phyloP scores from a whole-genome alignment of 1,140 invertebrate species.

The Bombus waltoni region DNA sequence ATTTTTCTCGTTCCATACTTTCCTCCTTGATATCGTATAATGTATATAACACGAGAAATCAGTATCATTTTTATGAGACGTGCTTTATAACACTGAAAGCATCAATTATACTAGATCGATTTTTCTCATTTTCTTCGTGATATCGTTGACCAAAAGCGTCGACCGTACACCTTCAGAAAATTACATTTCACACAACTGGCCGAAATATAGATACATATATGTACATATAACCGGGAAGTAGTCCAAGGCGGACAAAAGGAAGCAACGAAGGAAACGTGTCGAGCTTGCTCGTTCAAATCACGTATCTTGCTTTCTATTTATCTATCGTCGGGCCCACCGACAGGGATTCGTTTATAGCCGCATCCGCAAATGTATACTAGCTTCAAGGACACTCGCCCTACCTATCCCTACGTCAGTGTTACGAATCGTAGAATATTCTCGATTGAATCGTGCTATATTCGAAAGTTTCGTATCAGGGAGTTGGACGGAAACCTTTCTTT shows the following conservation, averaged over 20 bases:
- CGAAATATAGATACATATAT: conserved; percentile 4
- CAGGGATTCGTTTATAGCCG: conserved; percentile 27
- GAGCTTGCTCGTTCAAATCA: conserved; percentile 27
- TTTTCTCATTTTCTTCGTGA: not conserved
- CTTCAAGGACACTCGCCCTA: not conserved
- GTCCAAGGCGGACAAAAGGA: not conserved
- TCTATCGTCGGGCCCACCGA: conserved; percentile 13
- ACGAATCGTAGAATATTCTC: not conserved
- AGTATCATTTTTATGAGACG: too few species aligned
- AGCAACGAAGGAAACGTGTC: not conserved
- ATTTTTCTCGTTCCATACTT: too few species aligned
- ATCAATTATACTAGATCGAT: not conserved
- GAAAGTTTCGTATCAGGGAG: not conserved
- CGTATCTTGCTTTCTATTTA: conserved; percentile 46
- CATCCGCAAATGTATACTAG: conserved; percentile 27
- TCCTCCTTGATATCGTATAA: too few species aligned
- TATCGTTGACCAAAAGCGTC: not conserved
- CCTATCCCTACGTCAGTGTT: not conserved
- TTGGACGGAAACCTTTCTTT: not conserved
- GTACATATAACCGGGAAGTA: not conserved
- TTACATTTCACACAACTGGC: not conserved
- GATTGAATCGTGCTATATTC: not conserved
- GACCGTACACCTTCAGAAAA: not conserved
- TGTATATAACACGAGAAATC: too few species aligned
- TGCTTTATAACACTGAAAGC: too few species aligned